Base-by-base conservation (phyloP, 2,113 vertebrate genomes). In the Notothenia coriiceps region DNA sequence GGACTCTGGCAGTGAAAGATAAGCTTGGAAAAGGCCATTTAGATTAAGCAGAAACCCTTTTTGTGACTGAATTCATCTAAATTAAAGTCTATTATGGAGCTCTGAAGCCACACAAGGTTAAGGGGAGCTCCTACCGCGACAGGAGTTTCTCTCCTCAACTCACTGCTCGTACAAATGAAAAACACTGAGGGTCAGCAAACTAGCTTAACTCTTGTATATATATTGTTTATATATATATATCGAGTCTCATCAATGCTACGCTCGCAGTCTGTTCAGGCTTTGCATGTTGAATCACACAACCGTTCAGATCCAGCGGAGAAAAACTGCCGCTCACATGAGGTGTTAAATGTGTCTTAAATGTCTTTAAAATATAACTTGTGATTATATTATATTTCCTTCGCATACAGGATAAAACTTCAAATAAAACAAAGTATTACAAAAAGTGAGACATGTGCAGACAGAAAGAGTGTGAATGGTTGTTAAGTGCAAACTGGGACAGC, bases 51-150 rank as follows among this genome's bases (percentile, higher is more conserved):
- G 13, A 57, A 29, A 43, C 11, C 25, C 52, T 62, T 52, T 56
- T 59, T 79, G 29, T 29, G 29, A 29, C 56, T 3, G 54, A 74
- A 49, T 63, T 59, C 51, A 63, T 67, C 22, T 43, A 64, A 79
- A 74, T 75, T 44, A 74, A 71, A 55, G 43, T 85, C 65, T 56
- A 65, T 59, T 15, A 4, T 51, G 43, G 60, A 77, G 73, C 60
- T 54, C 54, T 74, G 69, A 70, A 54, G 29, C 29, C 29, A 29
- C 29, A 29, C 29, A 29, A 29, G 29, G 29, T 29, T 29, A 29
- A 29, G 29, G 29, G 0, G 3, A 29, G 29, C 29, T 29, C 29
- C 29, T 29, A 29, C 29, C 29, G 3, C 29, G 29, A 29, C 62
- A 35, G 54, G 50, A 64, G 54, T 70, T 54, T 68, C 43, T 54